A percentile compares a stretch with the other conserved stretches of the same genome.
These are phyloP conservation scores for Cataglyphis cursor DNA, from an alignment of 2,888 invertebrate genomes.

Conservation along the genomic window DNA sequence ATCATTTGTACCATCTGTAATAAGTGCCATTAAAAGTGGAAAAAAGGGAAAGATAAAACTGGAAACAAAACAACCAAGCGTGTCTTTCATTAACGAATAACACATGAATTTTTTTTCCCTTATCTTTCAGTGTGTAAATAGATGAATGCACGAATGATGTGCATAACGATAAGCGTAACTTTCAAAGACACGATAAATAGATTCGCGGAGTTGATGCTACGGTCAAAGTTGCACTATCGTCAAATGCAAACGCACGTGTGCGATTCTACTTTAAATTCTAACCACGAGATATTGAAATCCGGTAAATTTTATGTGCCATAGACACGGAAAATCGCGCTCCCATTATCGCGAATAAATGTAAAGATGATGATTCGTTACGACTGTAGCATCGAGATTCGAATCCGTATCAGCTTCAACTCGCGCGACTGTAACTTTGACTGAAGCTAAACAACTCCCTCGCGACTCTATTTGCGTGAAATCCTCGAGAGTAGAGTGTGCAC, in stretches of 20 bases:
- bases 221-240: conserved; percentile 22
- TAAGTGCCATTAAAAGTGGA: conserved; percentile 82
- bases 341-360: neutral
- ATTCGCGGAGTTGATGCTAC: conserved; percentile 3
- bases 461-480: neutral
- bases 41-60: conserved; percentile 77
- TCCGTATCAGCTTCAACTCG: neutral
- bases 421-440: conserved; percentile 27
- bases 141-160: conserved; percentile 34
- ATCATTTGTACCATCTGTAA: conserved; percentile 86
- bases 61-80: conserved; percentile 66
- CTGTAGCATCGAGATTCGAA: neutral
- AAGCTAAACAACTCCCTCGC: neutral
- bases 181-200: neutral
- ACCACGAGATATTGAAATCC: neutral
- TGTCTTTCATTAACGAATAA: conserved; percentile 77
- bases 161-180: neutral
- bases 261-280: neutral
- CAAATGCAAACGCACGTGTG: neutral
- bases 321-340: neutral
- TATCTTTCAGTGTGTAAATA: conserved; percentile 51
- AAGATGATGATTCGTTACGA: neutral
- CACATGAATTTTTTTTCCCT: conserved; percentile 26
- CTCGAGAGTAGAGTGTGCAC: conserved; percentile 8
- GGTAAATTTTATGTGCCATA: too few relatives aligned